phyloP scores from a whole-genome alignment of 2,113 vertebrate genomes.

The Hepsetus odoe region DNA sequence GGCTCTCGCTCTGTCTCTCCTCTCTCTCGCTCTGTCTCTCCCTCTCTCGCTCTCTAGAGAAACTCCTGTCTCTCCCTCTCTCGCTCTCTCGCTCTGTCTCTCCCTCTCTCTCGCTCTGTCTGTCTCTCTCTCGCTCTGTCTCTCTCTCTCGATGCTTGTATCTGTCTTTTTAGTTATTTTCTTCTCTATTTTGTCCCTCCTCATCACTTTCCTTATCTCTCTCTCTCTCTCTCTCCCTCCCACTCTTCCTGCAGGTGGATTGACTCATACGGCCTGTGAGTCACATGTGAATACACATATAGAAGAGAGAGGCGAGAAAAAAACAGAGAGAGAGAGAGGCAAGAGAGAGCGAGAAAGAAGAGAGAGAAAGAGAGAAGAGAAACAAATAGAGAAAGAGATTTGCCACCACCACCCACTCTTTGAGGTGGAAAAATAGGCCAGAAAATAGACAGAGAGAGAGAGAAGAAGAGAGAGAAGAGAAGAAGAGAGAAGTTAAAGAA shows the following conservation, averaged over 20 bases:
- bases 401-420: too few species aligned
- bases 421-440: too few species aligned
- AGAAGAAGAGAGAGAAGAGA: not conserved
- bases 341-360: conserved; percentile 11
- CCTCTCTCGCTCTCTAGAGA: not conserved
- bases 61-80: not conserved
- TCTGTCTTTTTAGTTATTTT: not conserved
- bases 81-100: not conserved
- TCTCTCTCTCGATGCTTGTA: not conserved
- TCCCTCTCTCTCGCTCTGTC: not conserved
- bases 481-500: not conserved
- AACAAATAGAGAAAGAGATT: too few species aligned
- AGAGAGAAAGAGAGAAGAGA: too few species aligned
- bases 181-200: not conserved
- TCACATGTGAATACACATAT: conserved; percentile 39
- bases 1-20: not conserved
- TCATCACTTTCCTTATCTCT: not conserved
- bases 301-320: too few species aligned
- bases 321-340: conserved; percentile 24
- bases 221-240: conserved; percentile 8
- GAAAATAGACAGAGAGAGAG: too few species aligned
- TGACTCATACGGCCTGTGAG: conserved; percentile 53
- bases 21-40: not conserved
- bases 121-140: not conserved
- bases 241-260: conserved; percentile 52